Evolutionary conservation across 2,113 vertebrate species (phyloP).

Genomic region (Mixornis gularis): DNA sequence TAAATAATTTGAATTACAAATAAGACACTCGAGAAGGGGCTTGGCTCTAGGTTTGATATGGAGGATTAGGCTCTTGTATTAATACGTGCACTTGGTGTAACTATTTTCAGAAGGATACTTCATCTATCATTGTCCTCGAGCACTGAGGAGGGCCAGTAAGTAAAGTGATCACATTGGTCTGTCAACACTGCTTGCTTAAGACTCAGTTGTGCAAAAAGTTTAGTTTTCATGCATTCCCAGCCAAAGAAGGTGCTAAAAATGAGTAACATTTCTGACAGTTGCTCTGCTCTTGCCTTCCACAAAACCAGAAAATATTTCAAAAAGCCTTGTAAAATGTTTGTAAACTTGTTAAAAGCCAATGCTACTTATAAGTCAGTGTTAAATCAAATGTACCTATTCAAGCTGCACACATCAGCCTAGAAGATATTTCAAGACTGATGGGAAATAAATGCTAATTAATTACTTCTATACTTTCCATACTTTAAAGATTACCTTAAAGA

Average conservation of each 20-base stretch:
- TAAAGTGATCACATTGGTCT: slow-evolving; percentile 67
- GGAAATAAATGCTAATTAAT: not conserved
- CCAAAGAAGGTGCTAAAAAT: not conserved
- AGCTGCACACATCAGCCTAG: not conserved
- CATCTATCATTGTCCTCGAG: slow-evolving; percentile 71
- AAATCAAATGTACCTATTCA: not conserved
- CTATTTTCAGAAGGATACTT: slow-evolving; percentile 74
- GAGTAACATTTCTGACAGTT: not conserved
- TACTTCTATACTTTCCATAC: not conserved
- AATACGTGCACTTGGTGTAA: slow-evolving; percentile 71
- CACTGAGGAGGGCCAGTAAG: slow-evolving; percentile 59
- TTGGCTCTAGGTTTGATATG: slow-evolving; percentile 53
- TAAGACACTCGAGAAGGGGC: slow-evolving; percentile 63
- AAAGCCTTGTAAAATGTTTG: not conserved
- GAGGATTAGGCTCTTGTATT: slow-evolving; percentile 69
- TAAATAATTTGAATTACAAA: slow-evolving; percentile 77
- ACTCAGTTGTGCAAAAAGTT: not conserved
- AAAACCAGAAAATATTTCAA: not conserved
- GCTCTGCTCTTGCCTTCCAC: not conserved
- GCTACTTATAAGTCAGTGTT: not conserved
- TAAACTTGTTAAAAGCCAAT: not conserved
- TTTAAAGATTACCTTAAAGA: not conserved
- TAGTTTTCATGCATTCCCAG: not conserved
- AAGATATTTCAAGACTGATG: not conserved
- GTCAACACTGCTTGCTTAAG: slow-evolving; percentile 69